Conservation (phyloP, 2,113 vertebrate species). For the Scartelaos histophorus region DNA sequence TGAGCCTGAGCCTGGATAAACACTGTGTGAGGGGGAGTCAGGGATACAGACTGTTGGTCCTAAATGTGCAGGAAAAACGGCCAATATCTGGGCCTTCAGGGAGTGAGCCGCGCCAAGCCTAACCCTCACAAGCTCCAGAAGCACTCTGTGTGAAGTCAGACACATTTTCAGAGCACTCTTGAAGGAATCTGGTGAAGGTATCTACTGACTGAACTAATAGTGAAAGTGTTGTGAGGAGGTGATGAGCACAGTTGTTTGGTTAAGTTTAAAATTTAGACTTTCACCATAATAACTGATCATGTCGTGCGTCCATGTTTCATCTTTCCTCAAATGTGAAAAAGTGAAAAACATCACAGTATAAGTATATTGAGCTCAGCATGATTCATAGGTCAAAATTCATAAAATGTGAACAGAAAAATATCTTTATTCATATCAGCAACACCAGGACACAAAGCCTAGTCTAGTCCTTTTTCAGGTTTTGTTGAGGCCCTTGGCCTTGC, state of each 20-base stretch:
- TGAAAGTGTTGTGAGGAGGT: conserved; percentile 25
- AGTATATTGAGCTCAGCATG: not conserved
- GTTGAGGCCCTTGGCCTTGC: conserved; percentile 47
- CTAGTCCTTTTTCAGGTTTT: conserved; percentile 39
- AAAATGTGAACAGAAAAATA: not conserved
- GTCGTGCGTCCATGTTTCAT: too few relatives aligned
- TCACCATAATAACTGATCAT: not conserved
- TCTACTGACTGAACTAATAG: not conserved
- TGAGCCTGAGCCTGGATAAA: conserved; percentile 62
- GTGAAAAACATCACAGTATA: not conserved
- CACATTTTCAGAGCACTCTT: conserved; percentile 26
- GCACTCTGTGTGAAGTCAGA: conserved; percentile 27
- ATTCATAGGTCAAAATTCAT: not conserved
- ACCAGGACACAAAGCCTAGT: conserved; percentile 9
- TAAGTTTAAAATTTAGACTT: not conserved
- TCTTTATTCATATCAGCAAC: not conserved
- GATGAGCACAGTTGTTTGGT: not conserved
- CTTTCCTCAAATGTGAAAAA: not conserved
- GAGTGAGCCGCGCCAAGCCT: conserved; percentile 39
- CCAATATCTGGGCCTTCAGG: conserved; percentile 51
- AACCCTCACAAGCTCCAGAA: conserved; percentile 36
- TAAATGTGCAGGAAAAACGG: conserved; percentile 56
- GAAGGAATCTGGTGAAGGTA: conserved; percentile 21
- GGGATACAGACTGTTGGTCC: conserved; percentile 56
- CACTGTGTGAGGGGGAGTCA: conserved; percentile 39